A percentile compares a stretch with the other conserved stretches of the same genome.
These are phyloP conservation scores for Chymomyza caudatula DNA, from an alignment of 2,888 invertebrate genomes.

Conservation along the genomic window DNA sequence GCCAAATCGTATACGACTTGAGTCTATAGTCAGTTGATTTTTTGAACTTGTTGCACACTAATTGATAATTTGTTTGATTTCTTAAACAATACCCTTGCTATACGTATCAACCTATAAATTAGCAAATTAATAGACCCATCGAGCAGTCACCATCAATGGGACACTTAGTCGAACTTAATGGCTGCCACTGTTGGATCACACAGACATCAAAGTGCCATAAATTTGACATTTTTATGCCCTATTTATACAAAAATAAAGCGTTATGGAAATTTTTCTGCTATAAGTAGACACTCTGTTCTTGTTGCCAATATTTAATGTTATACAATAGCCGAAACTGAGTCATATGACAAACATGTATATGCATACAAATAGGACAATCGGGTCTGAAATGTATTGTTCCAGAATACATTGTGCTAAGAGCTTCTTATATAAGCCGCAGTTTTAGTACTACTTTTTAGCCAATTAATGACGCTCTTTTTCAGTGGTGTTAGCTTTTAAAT, in stretches of 20 bases:
- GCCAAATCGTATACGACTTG: constrained; percentile 10
- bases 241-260: constrained; percentile 50
- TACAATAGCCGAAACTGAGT: background rate
- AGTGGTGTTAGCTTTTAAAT: no score
- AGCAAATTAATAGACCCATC: constrained; percentile 21
- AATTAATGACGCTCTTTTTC: no score
- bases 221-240: constrained; percentile 55
- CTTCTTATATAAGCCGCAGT: no score
- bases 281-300: background rate
- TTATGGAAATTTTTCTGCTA: constrained; percentile 36
- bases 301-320: background rate
- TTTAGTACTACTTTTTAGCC: no score
- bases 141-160: background rate
- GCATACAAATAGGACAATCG: background rate
- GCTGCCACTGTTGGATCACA: constrained; percentile 48
- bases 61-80: constrained; percentile 40
- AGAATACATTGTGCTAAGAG: no score
- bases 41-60: constrained; percentile 20
- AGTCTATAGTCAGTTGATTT: constrained; percentile 3
- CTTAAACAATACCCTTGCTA: background rate
- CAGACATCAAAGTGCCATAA: constrained; percentile 46
- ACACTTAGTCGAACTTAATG: constrained; percentile 26
- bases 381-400: background rate
- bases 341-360: background rate
- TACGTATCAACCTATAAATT: constrained; percentile 21